Percentiles rank a stretch among this genome's conserved stretches.
Conservation (phyloP, 2,888 invertebrate species). For the Parelbella ahira region DNA sequence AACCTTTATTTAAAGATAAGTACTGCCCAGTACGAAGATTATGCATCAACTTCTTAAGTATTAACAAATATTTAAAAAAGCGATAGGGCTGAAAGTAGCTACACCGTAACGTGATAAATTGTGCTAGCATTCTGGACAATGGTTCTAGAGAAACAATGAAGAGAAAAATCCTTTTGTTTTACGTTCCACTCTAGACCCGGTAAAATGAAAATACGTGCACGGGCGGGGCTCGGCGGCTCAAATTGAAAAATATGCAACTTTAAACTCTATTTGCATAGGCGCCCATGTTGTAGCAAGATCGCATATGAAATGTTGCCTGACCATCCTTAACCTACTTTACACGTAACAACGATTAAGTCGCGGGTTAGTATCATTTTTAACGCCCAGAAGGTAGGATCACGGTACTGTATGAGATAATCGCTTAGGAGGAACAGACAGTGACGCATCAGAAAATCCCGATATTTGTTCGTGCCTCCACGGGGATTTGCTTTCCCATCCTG, state of each 20-base stretch:
- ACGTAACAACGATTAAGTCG: slow-evolving; percentile 12
- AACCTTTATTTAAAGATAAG: too few relatives aligned
- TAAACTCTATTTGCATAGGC: slow-evolving; percentile 52
- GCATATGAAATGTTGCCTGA: slow-evolving; percentile 45
- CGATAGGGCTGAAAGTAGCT: slow-evolving; percentile 9
- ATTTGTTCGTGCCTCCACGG: slow-evolving; percentile 9
- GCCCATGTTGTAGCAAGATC: slow-evolving; percentile 45
- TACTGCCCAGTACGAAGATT: too few relatives aligned
- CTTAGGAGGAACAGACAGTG: slow-evolving; percentile 6
- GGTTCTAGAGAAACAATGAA: slow-evolving; percentile 52
- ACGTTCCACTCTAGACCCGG: slow-evolving; percentile 46
- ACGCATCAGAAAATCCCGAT: slow-evolving; percentile 24
- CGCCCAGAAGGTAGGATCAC: background rate
- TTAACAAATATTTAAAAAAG: too few relatives aligned
- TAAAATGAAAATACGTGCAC: slow-evolving; percentile 62
- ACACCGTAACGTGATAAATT: slow-evolving; percentile 24
- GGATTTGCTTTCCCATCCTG: slow-evolving; percentile 8
- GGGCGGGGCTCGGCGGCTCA: slow-evolving; percentile 46
- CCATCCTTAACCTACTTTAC: slow-evolving; percentile 17
- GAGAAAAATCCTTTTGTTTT: slow-evolving; percentile 65
- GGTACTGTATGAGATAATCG: slow-evolving; percentile 4
- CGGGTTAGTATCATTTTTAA: slow-evolving; percentile 2
- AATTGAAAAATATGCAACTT: slow-evolving; percentile 68
- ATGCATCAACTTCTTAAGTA: too few relatives aligned
- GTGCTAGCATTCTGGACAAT: slow-evolving; percentile 31